These are phyloP conservation scores for Gila robusta DNA, from an alignment of 2,797 vertebrate species.

Conservation along the genomic window DNA sequence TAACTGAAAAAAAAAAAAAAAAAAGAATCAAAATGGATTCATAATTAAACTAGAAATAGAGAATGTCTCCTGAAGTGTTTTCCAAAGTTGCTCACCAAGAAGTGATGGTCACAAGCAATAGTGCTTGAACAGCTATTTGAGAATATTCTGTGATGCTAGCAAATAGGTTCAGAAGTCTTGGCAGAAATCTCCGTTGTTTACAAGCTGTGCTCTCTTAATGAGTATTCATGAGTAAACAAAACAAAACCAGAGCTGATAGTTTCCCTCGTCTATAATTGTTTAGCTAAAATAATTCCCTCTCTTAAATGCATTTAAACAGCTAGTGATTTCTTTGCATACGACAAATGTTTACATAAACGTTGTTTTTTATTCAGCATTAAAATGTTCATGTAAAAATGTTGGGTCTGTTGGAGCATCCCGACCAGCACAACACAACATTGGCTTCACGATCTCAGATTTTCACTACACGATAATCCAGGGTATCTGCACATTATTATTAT, in stretches of 20 bases:
- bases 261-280: not conserved
- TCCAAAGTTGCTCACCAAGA: not conserved
- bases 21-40: not conserved
- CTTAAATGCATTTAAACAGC: not conserved
- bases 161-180: slow-evolving; percentile 14
- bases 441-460: not conserved
- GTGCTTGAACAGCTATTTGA: not conserved
- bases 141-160: not conserved
- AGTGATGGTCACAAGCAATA: not conserved
- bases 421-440: not conserved
- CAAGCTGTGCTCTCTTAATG: slow-evolving; percentile 10
- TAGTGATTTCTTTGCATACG: not conserved
- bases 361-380: not conserved
- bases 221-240: no score
- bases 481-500: no score
- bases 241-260: not conserved
- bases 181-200: slow-evolving; percentile 15
- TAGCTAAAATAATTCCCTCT: not conserved
- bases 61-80: not conserved
- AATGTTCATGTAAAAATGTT: not conserved
- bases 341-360: not conserved
- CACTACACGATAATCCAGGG: not conserved
- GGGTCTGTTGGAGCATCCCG: not conserved
- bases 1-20: not conserved
- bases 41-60: not conserved